Base-by-base conservation (phyloP, 2,888 invertebrate species). In the Proisotoma minuta region DNA sequence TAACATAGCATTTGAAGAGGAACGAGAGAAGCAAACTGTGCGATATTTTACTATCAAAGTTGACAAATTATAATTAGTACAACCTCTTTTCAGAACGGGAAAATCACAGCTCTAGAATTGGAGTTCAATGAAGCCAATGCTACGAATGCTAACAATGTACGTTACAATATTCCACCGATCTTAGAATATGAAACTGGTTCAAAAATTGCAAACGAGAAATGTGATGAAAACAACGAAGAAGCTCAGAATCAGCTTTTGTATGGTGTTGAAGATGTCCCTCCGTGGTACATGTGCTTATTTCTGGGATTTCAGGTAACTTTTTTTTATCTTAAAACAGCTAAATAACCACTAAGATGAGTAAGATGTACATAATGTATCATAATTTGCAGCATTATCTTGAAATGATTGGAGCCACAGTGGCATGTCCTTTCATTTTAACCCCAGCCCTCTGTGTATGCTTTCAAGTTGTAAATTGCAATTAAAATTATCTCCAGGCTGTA, bases 401-500 rank as follows among this genome's bases (percentile, higher is more conserved):
- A 0, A 90, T 91, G 87, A 88, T 91, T 64, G 91, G 90, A 0
- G 88, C 88, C 0, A 89, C 90, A 40, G 86, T 91, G 5, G 85
- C 89, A 1, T 88, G 89, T 71, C 90, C 90, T 0, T 88, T 90
- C 75, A 86, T 91, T 65, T 78, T 91, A 62, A 87, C 88, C 12
- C 87, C 88, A 0, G 87, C 88, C 0, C 81, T 91, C 1, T 91
- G 90, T n/a, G n/a, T n/a, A n/a, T n/a, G n/a, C n/a, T n/a, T n/a
- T n/a, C n/a, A n/a, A n/a, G n/a, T n/a, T n/a, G n/a, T n/a, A n/a
- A n/a, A n/a, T n/a, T n/a, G n/a, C n/a, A n/a, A n/a, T n/a, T n/a
- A n/a, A n/a, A n/a, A n/a, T n/a, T n/a, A n/a, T 43, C 34, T 51
- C 63, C 54, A 81, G 80, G 87, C 87, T 20, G 77, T 88, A 62